phyloP scores from a whole-genome alignment of 2,888 invertebrate species.

The Mycogona germanica region DNA sequence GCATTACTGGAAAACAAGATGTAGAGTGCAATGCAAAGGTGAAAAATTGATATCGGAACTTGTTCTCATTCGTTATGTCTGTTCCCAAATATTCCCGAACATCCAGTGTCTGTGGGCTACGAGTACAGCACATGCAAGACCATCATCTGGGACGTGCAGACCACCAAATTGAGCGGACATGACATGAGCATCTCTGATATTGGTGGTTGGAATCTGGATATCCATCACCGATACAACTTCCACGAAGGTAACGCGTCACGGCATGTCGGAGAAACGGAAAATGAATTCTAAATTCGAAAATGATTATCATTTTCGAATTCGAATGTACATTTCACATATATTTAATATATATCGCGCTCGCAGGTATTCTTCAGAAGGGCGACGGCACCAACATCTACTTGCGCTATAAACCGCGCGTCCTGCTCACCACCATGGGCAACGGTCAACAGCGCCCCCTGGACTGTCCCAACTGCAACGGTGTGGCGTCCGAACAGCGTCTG shows the following conservation, averaged over 20 bases:
- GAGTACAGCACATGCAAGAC: conserved; percentile 76
- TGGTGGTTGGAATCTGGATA: conserved; percentile 95
- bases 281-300: no score
- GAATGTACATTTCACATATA: neutral
- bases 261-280: neutral
- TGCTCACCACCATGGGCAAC: conserved; percentile 81
- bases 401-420: conserved; percentile 71
- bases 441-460: conserved; percentile 72
- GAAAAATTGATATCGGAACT: no score
- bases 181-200: conserved; percentile 95
- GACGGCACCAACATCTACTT: conserved; percentile 91
- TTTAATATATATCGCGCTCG: no score
- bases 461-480: conserved; percentile 48
- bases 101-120: conserved; percentile 59
- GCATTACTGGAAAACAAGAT: neutral
- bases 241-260: conserved; percentile 55
- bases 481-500: conserved; percentile 72
- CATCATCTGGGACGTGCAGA: conserved; percentile 91
- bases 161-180: conserved; percentile 85
- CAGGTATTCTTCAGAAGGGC: conserved; percentile 87
- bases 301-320: no score
- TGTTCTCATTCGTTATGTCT: no score
- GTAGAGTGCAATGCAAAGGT: no score
- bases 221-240: conserved; percentile 97
- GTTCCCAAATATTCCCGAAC: conserved; percentile 19